These are phyloP conservation scores for Tauraco erythrolophus DNA, from an alignment of 2,113 vertebrate species.

Conservation along the genomic window DNA sequence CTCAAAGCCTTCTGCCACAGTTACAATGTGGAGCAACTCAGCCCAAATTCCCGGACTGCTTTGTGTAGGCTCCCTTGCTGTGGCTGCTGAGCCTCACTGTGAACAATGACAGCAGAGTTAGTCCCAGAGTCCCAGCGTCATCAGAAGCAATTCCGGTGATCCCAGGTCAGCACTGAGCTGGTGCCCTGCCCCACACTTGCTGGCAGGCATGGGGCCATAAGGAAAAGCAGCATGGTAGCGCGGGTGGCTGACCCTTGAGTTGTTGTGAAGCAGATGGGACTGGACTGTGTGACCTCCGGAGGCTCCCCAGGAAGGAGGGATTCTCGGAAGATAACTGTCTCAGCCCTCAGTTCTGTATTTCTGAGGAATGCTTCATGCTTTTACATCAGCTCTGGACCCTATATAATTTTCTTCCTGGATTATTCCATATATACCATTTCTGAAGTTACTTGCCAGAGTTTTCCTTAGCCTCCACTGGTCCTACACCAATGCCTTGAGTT, in stretches of 20 bases:
- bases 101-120: background rate
- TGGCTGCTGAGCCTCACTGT: background rate
- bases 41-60: background rate
- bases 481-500: background rate
- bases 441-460: background rate
- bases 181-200: fast-evolving
- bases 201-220: fast-evolving
- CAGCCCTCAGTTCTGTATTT: background rate
- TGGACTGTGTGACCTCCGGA: background rate
- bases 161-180: background rate
- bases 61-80: background rate
- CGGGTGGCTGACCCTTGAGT: background rate
- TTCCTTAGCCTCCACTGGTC: background rate
- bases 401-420: background rate
- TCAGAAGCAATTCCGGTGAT: background rate
- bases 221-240: background rate
- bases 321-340: background rate
- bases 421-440: background rate
- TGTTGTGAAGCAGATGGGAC: background rate
- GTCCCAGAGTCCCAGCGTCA: too few species aligned
- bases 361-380: background rate
- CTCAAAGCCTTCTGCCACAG: background rate
- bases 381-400: background rate
- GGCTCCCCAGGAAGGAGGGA: fast-evolving
- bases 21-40: background rate